A percentile compares a stretch with the other conserved stretches of the same genome.
Evolutionary conservation across 2,113 vertebrate species (phyloP).

Genomic region (Okapia johnstoni): DNA sequence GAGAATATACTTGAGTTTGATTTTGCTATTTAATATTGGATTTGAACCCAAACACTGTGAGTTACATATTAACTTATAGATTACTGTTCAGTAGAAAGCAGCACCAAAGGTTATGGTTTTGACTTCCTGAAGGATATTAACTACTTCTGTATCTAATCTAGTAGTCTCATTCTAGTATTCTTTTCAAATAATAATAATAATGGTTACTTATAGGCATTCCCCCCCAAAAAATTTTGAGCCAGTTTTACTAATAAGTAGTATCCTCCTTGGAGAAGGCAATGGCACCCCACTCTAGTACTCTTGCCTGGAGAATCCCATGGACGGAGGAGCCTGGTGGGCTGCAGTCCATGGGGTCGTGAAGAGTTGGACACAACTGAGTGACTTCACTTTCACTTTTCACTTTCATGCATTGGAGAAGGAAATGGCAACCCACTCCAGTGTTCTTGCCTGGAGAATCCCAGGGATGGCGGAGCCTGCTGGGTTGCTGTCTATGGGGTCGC

Average conservation of each 20-base stretch:
- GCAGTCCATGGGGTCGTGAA: too few relatives aligned
- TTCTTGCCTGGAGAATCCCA: too few relatives aligned
- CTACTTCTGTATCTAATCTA: not conserved
- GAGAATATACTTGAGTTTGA: not conserved
- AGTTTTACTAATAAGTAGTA: not conserved
- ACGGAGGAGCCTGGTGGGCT: too few relatives aligned
- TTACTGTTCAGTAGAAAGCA: not conserved
- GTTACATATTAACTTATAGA: not conserved
- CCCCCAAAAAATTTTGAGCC: not conserved
- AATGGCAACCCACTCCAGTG: too few relatives aligned
- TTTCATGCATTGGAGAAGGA: too few relatives aligned
- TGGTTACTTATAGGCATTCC: not conserved
- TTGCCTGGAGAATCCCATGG: too few relatives aligned
- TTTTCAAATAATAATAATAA: not conserved
- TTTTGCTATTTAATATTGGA: slow-evolving; percentile 3
- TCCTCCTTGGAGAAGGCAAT: not conserved
- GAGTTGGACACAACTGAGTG: too few relatives aligned
- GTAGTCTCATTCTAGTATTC: not conserved
- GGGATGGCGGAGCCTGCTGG: too few relatives aligned
- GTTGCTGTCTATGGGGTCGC: too few relatives aligned
- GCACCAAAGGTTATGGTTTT: not conserved
- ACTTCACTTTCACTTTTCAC: too few relatives aligned
- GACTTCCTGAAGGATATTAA: not conserved
- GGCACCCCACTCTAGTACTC: too few relatives aligned
- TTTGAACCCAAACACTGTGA: not conserved